Evolutionary conservation across 1,140 invertebrate genomes (phyloP).

Genomic region (Penaeus japonicus): DNA sequence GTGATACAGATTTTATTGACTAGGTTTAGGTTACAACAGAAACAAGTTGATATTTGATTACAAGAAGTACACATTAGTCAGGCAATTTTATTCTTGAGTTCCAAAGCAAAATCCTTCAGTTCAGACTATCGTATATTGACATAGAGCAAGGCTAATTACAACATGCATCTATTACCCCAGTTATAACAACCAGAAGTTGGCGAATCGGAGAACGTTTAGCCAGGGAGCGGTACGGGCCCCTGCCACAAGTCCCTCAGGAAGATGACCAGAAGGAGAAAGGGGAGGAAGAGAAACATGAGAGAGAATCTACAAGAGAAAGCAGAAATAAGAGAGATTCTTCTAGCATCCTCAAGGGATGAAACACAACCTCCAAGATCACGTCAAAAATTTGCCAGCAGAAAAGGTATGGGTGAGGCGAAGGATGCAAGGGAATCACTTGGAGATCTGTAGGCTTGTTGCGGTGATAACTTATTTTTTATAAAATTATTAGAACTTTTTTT

Average conservation of each 20-base stretch:
- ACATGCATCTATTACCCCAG: constrained; percentile 2
- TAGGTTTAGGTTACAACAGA: too few relatives aligned
- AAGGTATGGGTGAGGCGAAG: not conserved
- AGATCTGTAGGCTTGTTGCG: too few relatives aligned
- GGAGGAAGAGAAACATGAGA: constrained; percentile 46
- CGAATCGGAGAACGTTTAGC: constrained; percentile 4
- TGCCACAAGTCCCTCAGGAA: not conserved
- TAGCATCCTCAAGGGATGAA: not conserved
- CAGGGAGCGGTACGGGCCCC: not conserved
- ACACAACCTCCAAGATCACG: not conserved
- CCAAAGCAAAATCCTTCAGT: too few relatives aligned
- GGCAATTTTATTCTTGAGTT: too few relatives aligned
- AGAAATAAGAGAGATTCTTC: constrained; percentile 28
- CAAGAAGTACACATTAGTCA: too few relatives aligned
- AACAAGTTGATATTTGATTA: too few relatives aligned
- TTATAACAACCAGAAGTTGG: constrained; percentile 25
- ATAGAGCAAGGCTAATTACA: not conserved
- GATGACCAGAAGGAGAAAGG: not conserved
- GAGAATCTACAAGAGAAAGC: constrained; percentile 38
- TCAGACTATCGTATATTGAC: too few relatives aligned
- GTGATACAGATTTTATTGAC: too few relatives aligned
- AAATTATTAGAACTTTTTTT: too few relatives aligned
- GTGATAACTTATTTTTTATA: too few relatives aligned
- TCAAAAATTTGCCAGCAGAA: not conserved
- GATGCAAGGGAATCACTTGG: too few relatives aligned